Evolutionary conservation across 64 coral and sea anemone species (phyloP), one percentile per base, ranked within the genome.

Genomic region (Orbicella faveolata): DNA sequence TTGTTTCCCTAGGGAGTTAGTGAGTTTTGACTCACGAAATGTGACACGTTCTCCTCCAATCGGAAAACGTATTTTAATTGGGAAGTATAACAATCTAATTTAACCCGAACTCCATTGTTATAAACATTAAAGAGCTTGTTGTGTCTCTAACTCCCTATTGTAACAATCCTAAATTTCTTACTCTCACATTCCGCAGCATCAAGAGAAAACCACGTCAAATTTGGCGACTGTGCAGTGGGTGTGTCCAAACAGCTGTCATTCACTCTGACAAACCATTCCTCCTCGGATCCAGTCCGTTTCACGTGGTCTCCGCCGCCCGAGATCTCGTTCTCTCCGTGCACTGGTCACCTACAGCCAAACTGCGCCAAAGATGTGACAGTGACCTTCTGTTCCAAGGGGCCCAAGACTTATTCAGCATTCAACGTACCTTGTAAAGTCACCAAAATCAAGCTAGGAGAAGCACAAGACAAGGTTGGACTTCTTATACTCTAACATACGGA

Each of bases 371-470:
- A 99, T 76, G 79, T 99, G 41, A 76, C 89, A 4, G 87, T 99
- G 20, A 95, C 85, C 8, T 91, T 99, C 69, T 77, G 61, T 53
- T 93, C 97, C 30, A 55, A 79, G 8, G 76, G 92, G 75, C 97
- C 97, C 2, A 93, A 91, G 61, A 94, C 91, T 14, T 87, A 96
- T 15, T 79, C 85, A 69, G 83, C 87, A 12, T 37, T 86, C 33
- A 90, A 88, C 55, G 75, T 96, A 41, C 94, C 94, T 59, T 99
- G 97, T 75, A 96, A 93, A 69, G 87, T 99, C 16, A 90, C 72
- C 20, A 99, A 96, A 59, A 99, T 99, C 76, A 99, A 99, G 76
- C 80, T 99, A 0, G 97, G 94, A 73, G 97, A 99, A 76, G 77
- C 88, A 33, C 79, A 91, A 75, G 94, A 96, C 39, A 99, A 96